These are phyloP conservation scores for Ephestia elutella DNA, from an alignment of 1,140 invertebrate species.

Conservation along the genomic window DNA sequence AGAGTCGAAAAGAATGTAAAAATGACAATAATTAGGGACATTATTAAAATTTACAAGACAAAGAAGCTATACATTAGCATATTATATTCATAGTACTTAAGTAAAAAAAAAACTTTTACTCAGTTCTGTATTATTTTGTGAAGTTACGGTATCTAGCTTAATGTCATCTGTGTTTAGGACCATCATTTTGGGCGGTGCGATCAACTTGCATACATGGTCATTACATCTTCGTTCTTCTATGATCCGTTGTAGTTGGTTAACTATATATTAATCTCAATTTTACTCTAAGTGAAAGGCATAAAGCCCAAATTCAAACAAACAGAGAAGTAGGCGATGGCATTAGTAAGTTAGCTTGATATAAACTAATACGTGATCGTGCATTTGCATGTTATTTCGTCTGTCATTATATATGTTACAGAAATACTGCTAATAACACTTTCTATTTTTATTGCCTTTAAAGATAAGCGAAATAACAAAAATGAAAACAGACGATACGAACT, in stretches of 20 bases:
- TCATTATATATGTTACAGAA: slow-evolving; percentile 36
- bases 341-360: slow-evolving; percentile 4
- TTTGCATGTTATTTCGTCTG: slow-evolving; percentile 48
- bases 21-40: too few relatives aligned
- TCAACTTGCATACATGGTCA: slow-evolving; percentile 53
- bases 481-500: too few relatives aligned
- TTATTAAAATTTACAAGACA: too few relatives aligned
- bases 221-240: slow-evolving; percentile 24
- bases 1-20: too few relatives aligned
- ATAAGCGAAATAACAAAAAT: too few relatives aligned
- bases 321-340: slow-evolving; percentile 8
- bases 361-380: slow-evolving; percentile 29
- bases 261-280: slow-evolving; percentile 4
- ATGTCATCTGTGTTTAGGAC: slow-evolving; percentile 7
- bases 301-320: slow-evolving; percentile 25
- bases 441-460: slow-evolving; percentile 24
- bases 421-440: slow-evolving; percentile 40
- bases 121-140: too few relatives aligned
- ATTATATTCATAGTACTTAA: too few relatives aligned
- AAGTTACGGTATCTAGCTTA: too few relatives aligned
- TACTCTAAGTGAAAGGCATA: slow-evolving; percentile 13
- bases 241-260: slow-evolving; percentile 15
- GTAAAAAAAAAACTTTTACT: too few relatives aligned
- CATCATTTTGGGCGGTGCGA: slow-evolving; percentile 50
- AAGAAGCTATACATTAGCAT: too few relatives aligned